These are phyloP conservation scores for Ceyx erithaca DNA, from an alignment of 2,797 vertebrate genomes.

Conservation along the genomic window DNA sequence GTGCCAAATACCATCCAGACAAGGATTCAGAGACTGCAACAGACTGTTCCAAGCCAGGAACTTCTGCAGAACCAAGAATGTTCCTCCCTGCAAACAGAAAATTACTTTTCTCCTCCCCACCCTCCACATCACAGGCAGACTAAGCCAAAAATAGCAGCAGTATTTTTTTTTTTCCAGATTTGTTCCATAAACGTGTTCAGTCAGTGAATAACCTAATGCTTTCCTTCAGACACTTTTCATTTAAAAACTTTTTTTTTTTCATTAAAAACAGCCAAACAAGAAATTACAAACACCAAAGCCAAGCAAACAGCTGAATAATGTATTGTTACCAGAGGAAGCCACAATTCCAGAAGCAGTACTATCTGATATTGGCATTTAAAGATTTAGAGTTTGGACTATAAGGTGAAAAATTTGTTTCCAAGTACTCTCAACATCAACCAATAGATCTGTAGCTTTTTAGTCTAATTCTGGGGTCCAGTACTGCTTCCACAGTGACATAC, in stretches of 20 bases:
- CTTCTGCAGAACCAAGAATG: background rate
- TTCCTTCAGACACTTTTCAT: background rate
- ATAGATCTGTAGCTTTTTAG: background rate
- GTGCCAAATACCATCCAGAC: background rate
- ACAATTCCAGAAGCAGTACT: background rate
- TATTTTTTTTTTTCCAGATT: background rate
- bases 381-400: background rate
- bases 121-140: background rate
- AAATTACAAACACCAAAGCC: no score
- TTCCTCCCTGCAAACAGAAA: background rate
- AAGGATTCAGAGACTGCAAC: background rate
- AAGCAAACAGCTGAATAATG: background rate
- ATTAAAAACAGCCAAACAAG: no score
- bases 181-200: background rate
- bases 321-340: background rate
- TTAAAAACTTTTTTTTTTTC: background rate
- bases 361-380: background rate
- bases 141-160: background rate
- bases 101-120: background rate
- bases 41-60: background rate
- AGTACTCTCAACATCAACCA: background rate
- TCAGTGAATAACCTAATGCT: background rate
- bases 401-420: no score
- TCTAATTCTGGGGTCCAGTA: background rate
- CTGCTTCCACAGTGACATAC: background rate